Evolutionary conservation across 2,113 vertebrate species (phyloP).

Genomic region (Mormoops blainvillei): DNA sequence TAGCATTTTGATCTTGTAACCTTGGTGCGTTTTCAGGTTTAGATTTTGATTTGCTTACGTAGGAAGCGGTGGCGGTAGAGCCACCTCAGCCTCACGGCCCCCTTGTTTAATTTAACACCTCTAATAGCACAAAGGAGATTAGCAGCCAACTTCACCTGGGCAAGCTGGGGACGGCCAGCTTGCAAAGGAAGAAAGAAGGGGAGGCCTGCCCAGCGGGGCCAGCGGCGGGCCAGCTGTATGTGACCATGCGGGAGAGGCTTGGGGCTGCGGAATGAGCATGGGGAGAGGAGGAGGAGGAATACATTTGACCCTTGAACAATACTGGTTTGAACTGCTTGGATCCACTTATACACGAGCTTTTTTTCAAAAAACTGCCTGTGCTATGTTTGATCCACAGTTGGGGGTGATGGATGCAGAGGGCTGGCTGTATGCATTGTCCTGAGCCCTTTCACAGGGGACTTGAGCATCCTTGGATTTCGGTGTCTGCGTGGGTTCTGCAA

Average conservation of each 20-base stretch:
- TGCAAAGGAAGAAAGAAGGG: background rate
- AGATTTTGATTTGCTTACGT: background rate
- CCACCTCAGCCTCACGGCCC: background rate
- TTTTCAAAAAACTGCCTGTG: background rate
- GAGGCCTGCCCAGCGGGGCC: fast-evolving
- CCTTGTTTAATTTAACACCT: background rate
- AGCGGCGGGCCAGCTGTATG: background rate
- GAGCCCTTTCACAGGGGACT: background rate
- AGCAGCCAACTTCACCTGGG: background rate
- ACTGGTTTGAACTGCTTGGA: background rate
- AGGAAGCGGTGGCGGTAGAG: background rate
- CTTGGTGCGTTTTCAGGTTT: background rate
- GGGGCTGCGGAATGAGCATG: background rate
- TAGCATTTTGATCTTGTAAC: background rate
- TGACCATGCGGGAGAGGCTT: background rate
- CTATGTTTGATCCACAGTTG: background rate
- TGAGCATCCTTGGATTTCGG: background rate
- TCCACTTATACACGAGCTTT: background rate
- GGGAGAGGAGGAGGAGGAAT: background rate
- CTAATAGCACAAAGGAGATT: background rate
- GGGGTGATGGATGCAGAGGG: background rate
- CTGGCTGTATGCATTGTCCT: background rate
- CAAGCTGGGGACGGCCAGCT: background rate
- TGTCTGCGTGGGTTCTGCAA: background rate
- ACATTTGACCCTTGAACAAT: background rate